Percentiles rank a stretch among this genome's conserved stretches.
Conservation (phyloP, 2,888 invertebrate genomes). For the Sarcophaga variegata region DNA sequence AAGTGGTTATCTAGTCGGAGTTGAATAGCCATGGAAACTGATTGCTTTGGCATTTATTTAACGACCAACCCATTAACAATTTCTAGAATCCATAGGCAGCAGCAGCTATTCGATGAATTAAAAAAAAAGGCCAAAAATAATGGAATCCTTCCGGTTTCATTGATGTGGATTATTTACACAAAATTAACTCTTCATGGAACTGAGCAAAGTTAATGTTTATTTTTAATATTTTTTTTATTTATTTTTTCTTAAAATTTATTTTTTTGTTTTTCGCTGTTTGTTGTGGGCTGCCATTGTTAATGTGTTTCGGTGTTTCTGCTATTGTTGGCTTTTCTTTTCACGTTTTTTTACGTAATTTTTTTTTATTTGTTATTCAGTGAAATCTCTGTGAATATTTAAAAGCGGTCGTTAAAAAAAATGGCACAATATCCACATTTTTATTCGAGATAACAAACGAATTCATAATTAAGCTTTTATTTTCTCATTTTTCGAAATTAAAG, state of each 20-base stretch:
- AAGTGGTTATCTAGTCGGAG: too few species aligned
- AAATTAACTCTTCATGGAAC: slow-evolving; percentile 27
- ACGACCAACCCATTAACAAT: too few species aligned
- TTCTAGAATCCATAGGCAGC: too few species aligned
- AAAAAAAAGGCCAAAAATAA: too few species aligned
- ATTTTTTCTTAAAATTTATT: neutral
- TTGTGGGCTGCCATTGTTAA: neutral
- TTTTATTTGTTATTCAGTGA: slow-evolving; percentile 24
- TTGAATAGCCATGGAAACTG: too few species aligned
- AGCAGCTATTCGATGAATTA: too few species aligned
- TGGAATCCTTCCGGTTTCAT: neutral
- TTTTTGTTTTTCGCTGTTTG: neutral
- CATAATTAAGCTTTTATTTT: slow-evolving; percentile 64
- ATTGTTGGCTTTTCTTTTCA: slow-evolving; percentile 1
- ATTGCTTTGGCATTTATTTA: too few species aligned
- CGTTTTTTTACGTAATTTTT: slow-evolving; percentile 23
- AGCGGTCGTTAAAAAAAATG: slow-evolving; percentile 35
- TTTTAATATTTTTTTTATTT: slow-evolving; percentile 7
- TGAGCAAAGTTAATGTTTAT: slow-evolving; percentile 6
- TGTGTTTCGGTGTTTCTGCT: neutral
- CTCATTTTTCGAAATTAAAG: slow-evolving; percentile 27
- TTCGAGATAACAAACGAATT: slow-evolving; percentile 57
- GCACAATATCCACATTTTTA: slow-evolving; percentile 49
- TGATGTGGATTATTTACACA: slow-evolving; percentile 24
- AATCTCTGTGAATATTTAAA: slow-evolving; percentile 32